Evolutionary conservation across 2,888 invertebrate genomes (phyloP).

Genomic region (Oeneis ivallda): DNA sequence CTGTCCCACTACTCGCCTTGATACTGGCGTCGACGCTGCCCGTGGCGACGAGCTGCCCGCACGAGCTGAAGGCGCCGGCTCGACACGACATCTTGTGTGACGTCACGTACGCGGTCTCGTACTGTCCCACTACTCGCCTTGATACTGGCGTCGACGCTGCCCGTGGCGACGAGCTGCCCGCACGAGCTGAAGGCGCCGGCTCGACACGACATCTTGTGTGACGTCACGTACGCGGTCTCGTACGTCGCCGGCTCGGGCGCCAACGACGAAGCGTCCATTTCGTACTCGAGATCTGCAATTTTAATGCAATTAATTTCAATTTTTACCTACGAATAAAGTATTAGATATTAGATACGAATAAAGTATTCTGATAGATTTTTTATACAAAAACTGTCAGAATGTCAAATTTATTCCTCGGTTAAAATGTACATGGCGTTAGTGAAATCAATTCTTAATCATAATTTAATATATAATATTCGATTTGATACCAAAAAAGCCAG

Average conservation of each 20-base stretch:
- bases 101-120: constrained; percentile 99
- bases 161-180: constrained; percentile 98
- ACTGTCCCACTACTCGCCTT: constrained; percentile 81
- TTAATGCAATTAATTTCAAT: no score
- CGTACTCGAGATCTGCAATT: constrained; percentile 92
- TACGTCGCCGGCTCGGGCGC: constrained; percentile 98
- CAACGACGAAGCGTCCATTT: constrained; percentile 95
- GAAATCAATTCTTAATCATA: no score
- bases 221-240: constrained; percentile 99
- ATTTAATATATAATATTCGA: no score
- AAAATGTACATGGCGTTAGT: no score
- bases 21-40: constrained; percentile 99
- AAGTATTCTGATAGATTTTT: no score
- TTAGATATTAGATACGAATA: no score
- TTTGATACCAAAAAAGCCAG: no score
- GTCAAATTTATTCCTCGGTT: no score
- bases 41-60: constrained; percentile 97
- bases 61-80: constrained; percentile 96
- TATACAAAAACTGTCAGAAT: no score
- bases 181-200: constrained; percentile 97
- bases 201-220: constrained; percentile 97
- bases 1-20: constrained; percentile 85
- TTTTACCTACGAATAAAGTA: no score
- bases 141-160: constrained; percentile 98
- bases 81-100: constrained; percentile 98